phyloP scores from a whole-genome alignment of 2,797 vertebrate genomes.

The Parambassis ranga region DNA sequence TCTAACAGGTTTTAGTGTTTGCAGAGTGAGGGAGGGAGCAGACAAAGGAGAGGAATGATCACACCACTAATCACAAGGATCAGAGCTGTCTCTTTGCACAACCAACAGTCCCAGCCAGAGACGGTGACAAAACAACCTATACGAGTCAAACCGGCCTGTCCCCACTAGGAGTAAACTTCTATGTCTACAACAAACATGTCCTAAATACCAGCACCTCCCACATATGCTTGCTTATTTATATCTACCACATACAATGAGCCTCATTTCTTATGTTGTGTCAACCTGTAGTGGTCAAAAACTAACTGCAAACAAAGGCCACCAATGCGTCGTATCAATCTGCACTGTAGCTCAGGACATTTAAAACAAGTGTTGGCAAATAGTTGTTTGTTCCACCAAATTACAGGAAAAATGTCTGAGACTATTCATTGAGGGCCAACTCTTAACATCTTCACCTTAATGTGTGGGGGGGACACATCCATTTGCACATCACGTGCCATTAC shows the following conservation, averaged over 20 bases:
- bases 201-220: conserved; percentile 41
- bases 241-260: conserved; percentile 24
- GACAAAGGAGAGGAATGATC: conserved; percentile 52
- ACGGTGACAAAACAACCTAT: background rate
- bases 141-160: conserved; percentile 41
- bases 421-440: too few species aligned
- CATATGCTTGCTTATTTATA: conserved; percentile 48
- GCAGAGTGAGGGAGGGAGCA: conserved; percentile 21
- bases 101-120: conserved; percentile 1
- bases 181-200: background rate
- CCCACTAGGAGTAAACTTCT: conserved; percentile 1
- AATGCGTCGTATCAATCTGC: background rate
- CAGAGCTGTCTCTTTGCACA: conserved; percentile 25
- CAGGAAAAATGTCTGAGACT: background rate
- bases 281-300: conserved; percentile 19
- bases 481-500: background rate
- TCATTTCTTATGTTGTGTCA: conserved; percentile 61
- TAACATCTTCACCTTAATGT: too few species aligned
- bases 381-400: background rate
- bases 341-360: background rate
- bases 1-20: conserved; percentile 71
- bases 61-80: conserved; percentile 49
- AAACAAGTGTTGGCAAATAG: too few species aligned
- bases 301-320: conserved; percentile 20
- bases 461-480: too few species aligned